These are phyloP conservation scores for Papilio dardanus DNA, from an alignment of 1,140 invertebrate genomes.

Conservation along the genomic window DNA sequence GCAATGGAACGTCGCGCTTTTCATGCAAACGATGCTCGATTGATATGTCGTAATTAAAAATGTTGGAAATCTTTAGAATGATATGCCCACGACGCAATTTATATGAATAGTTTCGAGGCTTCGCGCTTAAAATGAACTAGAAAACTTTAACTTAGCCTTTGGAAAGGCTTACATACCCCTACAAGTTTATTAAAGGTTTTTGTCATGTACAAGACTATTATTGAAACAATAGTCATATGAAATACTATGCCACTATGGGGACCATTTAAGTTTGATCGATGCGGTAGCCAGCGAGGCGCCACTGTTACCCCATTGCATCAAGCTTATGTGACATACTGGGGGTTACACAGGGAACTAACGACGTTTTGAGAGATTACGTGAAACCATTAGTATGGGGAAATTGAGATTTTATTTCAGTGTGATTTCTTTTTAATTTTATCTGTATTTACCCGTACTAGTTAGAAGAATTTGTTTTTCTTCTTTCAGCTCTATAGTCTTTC, in stretches of 20 bases:
- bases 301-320: conserved; percentile 40
- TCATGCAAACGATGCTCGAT: conserved; percentile 5
- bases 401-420: not conserved
- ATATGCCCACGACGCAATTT: not conserved
- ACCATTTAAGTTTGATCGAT: conserved; percentile 51
- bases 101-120: not conserved
- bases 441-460: not conserved
- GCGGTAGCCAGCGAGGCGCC: conserved; percentile 41
- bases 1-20: conserved; percentile 17
- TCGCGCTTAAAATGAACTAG: not conserved
- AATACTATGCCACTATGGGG: not conserved
- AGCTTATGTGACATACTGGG: conserved; percentile 3
- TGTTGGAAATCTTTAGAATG: not conserved
- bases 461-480: not conserved
- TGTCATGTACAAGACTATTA: not conserved
- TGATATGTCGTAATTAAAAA: conserved; percentile 14
- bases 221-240: not conserved
- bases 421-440: not conserved
- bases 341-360: not conserved
- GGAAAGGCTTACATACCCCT: too few species aligned
- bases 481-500: too few species aligned
- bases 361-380: not conserved
- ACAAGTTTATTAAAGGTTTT: not conserved
- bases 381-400: not conserved
- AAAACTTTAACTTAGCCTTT: not conserved